Conservation (phyloP, 2,797 vertebrate genomes). For the Epinephelus coioides region DNA sequence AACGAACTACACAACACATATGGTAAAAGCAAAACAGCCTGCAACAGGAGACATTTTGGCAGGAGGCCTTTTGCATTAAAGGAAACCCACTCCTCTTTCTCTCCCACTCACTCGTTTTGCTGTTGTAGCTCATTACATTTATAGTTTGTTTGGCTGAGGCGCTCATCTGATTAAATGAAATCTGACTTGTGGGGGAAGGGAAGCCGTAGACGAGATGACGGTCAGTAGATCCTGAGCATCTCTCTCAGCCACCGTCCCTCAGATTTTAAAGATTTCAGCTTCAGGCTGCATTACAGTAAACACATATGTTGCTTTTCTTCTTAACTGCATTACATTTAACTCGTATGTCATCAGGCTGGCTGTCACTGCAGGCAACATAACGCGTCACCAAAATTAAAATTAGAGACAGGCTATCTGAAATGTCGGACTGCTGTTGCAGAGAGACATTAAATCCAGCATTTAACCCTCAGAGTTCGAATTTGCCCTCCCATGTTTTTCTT, state of each 20-base stretch:
- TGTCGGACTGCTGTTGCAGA: conserved; percentile 45
- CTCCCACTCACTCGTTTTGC: conserved; percentile 45
- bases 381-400: conserved; percentile 42
- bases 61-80: conserved; percentile 54
- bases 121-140: conserved; percentile 61
- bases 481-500: background rate
- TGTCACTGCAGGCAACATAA: conserved; percentile 48
- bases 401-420: conserved; percentile 41
- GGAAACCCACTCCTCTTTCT: conserved; percentile 35
- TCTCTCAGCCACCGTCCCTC: conserved; percentile 2
- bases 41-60: conserved; percentile 70
- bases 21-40: conserved; percentile 70
- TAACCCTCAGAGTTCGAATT: conserved; percentile 4
- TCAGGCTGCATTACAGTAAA: conserved; percentile 36
- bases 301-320: conserved; percentile 10
- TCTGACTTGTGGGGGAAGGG: conserved; percentile 23
- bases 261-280: conserved; percentile 25
- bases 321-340: conserved; percentile 40
- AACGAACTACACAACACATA: conserved; percentile 66
- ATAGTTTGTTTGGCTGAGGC: conserved; percentile 49
- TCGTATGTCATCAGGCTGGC: conserved; percentile 28
- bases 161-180: conserved; percentile 35
- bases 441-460: conserved; percentile 21
- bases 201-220: conserved; percentile 33
- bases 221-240: conserved; percentile 39